Evolutionary conservation across 2,797 vertebrate genomes (phyloP).

Genomic region (Chelon labrosus): DNA sequence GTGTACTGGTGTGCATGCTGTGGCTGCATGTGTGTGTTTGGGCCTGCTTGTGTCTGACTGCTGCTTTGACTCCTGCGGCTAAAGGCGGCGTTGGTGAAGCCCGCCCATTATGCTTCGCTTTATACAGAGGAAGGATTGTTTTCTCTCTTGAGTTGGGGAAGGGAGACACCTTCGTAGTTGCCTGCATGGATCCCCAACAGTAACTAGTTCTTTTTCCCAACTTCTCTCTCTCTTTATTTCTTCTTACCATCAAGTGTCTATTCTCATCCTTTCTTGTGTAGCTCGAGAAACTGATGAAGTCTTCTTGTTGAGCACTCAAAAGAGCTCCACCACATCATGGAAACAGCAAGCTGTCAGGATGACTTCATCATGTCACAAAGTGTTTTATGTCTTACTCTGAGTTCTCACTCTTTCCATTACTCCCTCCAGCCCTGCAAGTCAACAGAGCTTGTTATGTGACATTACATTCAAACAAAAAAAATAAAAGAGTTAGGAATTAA

Average conservation of each 20-base stretch:
- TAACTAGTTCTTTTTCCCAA: conserved; percentile 36
- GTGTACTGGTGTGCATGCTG: conserved; percentile 51
- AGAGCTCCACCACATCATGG: conserved; percentile 72
- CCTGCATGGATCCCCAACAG: conserved; percentile 34
- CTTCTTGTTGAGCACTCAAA: conserved; percentile 55
- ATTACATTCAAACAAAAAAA: conserved; percentile 30
- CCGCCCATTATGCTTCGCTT: conserved; percentile 67
- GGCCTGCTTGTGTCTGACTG: conserved; percentile 54
- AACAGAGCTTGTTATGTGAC: conserved; percentile 40
- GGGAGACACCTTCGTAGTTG: conserved; percentile 51
- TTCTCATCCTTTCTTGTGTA: conserved; percentile 61
- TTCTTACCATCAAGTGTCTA: conserved; percentile 31
- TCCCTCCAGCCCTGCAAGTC: conserved; percentile 43
- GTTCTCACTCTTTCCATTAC: conserved; percentile 73
- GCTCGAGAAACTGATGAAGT: conserved; percentile 51
- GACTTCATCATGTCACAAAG: conserved; percentile 77
- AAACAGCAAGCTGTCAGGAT: conserved; percentile 77
- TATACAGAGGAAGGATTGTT: conserved; percentile 66
- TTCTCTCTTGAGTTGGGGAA: conserved; percentile 37
- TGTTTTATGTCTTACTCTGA: conserved; percentile 71
- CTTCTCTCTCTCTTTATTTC: conserved; percentile 17
- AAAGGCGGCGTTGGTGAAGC: conserved; percentile 65
- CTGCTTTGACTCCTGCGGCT: conserved; percentile 65
- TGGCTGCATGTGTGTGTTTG: conserved; percentile 55
- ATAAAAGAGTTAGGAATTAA: neutral